Evolutionary conservation across 2,888 invertebrate species (phyloP).

Genomic region (Miltochrista miniata): DNA sequence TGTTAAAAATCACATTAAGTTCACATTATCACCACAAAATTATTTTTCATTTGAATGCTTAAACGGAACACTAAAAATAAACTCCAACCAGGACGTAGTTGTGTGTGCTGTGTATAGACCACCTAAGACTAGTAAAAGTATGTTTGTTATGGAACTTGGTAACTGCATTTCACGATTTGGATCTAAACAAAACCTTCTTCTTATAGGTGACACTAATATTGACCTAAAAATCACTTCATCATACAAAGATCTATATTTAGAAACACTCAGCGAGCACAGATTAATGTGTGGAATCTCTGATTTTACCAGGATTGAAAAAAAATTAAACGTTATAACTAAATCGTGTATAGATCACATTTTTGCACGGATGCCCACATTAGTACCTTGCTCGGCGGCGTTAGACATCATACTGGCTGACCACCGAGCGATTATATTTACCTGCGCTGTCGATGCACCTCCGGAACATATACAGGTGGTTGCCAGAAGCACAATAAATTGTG

Average conservation of each 20-base stretch:
- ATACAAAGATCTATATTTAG: too few relatives aligned
- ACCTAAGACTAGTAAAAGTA: neutral
- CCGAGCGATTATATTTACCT: neutral
- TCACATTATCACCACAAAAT: neutral
- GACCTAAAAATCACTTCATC: too few relatives aligned
- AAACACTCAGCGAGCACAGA: too few relatives aligned
- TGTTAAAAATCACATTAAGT: conserved; percentile 2
- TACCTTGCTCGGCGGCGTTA: neutral
- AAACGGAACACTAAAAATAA: neutral
- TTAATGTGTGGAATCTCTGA: too few relatives aligned
- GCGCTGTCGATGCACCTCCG: too few relatives aligned
- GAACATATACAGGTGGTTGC: too few relatives aligned
- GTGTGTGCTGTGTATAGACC: conserved; percentile 5
- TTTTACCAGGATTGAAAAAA: too few relatives aligned
- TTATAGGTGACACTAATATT: neutral
- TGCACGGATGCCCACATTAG: neutral
- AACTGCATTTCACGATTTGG: neutral
- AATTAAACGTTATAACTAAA: too few relatives aligned
- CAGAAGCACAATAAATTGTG: too few relatives aligned
- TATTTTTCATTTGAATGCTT: neutral
- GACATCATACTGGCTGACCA: conserved; percentile 1
- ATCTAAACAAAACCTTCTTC: neutral
- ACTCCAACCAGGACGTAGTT: neutral
- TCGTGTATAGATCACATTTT: neutral
- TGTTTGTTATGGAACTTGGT: neutral